Evolutionary conservation across 2,888 invertebrate genomes (phyloP), one percentile per base, ranked within the genome.

Genomic region (Nephrotoma guestfalica): DNA sequence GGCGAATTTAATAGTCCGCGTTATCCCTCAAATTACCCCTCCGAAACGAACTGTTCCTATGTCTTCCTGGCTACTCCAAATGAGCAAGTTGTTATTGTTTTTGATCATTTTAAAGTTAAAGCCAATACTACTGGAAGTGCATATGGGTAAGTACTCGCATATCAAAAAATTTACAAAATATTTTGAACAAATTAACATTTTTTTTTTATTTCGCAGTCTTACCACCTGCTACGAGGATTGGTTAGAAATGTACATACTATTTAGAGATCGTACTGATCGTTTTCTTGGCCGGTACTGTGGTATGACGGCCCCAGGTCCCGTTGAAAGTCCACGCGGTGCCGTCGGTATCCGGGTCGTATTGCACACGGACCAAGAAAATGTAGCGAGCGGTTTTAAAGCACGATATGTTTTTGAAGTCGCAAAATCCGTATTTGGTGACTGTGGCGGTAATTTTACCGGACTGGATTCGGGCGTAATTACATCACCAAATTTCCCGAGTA

Each of bases 11-110:
- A 99, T 92, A 98, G 98, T 86, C 98, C 98, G 40, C 95, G 98
- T 88, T 98, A 97, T 93, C 98, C 98, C 90, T 97, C 97, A 90
- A 97, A 97, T 93, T 99, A 99, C 93, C 98, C 98, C 88, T 97
- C 97, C 90, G 96, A 95, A 91, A 97, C 96, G 88, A 97, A 97
- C 93, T 99, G 99, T 93, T 96, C 97, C 88, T 99, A 97, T 93
- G 93, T 96, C 90, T 97, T 99, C 92, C 93, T 96, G 89, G 96
- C 96, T 86, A 95, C 95, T 88, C 95, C 96, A 88, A 96, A 96
- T 91, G 97, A 97, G 91, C 97, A 97, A 92, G 97, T 97, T 89
- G 96, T 96, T 87, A 94, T 97, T 88, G 96, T 97, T 87, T 97
- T 97, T 90, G 97, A 97, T 92, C 96, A 97, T 91, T 97, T 98